Evolutionary conservation across 2,888 invertebrate species (phyloP), one percentile per base, ranked within the genome.

Genomic region (Lomographa bimaculata): DNA sequence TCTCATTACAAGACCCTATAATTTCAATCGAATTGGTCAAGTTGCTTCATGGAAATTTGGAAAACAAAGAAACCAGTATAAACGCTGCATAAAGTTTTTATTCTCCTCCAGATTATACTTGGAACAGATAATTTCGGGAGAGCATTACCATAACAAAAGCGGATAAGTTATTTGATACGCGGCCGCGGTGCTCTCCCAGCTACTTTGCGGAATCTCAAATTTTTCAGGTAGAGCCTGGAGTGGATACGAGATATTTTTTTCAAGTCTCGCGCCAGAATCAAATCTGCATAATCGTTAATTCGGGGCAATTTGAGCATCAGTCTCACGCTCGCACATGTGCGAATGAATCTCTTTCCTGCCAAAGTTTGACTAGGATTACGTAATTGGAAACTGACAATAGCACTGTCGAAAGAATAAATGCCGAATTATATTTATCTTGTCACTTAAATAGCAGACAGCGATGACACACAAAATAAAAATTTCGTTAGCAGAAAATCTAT

Each of bases 71-170:
- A 43, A 30, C 36, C 50, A 30, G 39, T 50, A 53, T 46, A 45
- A 58, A 54, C 48, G 49, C 48, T 49, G 33, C 42, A 46, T 37
- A 58, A 65, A 60, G 47, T 61, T 72, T 72, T 71, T 75, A 73
- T 76, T 68, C 63, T 60, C 59, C 57, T 58, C 63, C 57, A 75
- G 76, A 77, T 79, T 76, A 73, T 73, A 65, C 70, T 57, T 64
- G 55, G 72, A 62, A 57, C 65, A 68, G 71, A 78, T 82, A 79
- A 84, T 84, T 82, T 74, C 46, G 64, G 61, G 63, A 58, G 57
- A 64, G 61, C 64, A 86, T 86, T 84, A 82, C 71, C 84, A 83
- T 85, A 79, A 84, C 83, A 84, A 84, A 83, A 78, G 74, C 62
- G 70, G 71, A 72, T 70, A 74, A 79, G 83, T 83, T 81, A 83